A percentile compares a stretch with the other conserved stretches of the same genome.
Evolutionary conservation across 1,140 invertebrate genomes (phyloP).

Genomic region (Caligus rogercresseyi): DNA sequence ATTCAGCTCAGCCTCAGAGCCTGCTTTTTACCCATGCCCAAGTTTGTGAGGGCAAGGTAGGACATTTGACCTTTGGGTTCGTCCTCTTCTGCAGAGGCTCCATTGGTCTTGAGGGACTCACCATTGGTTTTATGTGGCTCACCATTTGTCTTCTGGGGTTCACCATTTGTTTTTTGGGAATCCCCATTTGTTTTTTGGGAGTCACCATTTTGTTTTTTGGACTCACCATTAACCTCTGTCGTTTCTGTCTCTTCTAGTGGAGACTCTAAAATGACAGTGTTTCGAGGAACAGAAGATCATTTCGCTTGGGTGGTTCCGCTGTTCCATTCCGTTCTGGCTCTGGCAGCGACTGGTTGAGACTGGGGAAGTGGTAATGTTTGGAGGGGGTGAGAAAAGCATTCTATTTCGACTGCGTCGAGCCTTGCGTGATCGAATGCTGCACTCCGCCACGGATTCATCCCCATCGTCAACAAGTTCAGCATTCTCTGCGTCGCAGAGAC

Average conservation of each 20-base stretch:
- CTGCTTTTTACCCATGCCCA: slow-evolving; percentile 12
- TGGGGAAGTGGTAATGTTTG: background rate
- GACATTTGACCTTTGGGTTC: background rate
- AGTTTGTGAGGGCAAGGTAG: slow-evolving; percentile 1
- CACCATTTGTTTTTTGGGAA: no score
- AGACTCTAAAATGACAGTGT: background rate
- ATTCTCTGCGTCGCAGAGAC: slow-evolving; percentile 4
- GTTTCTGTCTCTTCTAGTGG: background rate
- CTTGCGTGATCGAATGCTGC: background rate
- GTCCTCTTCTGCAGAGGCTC: background rate
- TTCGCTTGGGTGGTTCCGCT: background rate
- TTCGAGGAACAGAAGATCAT: background rate
- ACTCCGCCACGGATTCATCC: background rate
- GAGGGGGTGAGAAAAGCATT: background rate
- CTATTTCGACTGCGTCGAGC: background rate
- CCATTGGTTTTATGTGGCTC: no score
- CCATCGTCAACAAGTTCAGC: background rate
- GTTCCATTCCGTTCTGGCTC: background rate
- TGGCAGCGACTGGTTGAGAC: background rate
- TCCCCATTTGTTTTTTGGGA: no score
- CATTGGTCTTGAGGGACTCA: no score
- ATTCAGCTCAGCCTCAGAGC: background rate
- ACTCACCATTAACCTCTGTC: background rate
- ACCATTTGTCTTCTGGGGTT: no score
- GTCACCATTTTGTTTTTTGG: background rate